Percentiles rank a stretch among this genome's conserved stretches.
phyloP scores from a whole-genome alignment of 2,888 invertebrate genomes.

The Tetramorium bicarinatum region DNA sequence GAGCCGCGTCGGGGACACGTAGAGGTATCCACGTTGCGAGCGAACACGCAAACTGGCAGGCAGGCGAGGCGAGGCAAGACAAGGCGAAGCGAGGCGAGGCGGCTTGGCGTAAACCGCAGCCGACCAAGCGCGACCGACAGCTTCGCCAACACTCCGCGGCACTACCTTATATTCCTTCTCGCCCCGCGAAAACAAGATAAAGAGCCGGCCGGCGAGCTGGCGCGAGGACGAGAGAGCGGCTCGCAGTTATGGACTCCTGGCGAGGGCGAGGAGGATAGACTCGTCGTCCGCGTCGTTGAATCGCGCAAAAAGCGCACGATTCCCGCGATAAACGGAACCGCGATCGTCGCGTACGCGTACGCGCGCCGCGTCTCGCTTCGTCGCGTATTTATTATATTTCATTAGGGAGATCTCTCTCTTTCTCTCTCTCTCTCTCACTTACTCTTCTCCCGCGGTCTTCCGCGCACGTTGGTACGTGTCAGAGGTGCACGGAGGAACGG shows the following conservation, averaged over 20 bases:
- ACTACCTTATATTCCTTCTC: constrained; percentile 78
- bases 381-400: constrained; percentile 76
- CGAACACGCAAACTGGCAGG: constrained; percentile 84
- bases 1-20: constrained; percentile 83
- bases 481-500: constrained; percentile 25
- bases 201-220: constrained; percentile 66
- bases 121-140: constrained; percentile 85
- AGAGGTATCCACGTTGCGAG: constrained; percentile 79
- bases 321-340: constrained; percentile 72
- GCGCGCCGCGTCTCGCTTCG: constrained; percentile 57
- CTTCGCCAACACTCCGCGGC: constrained; percentile 84
- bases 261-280: constrained; percentile 33
- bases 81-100: constrained; percentile 80
- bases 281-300: constrained; percentile 44
- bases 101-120: constrained; percentile 83
- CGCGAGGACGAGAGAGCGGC: constrained; percentile 22
- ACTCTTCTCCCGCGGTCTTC: constrained; percentile 39
- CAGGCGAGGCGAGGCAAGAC: constrained; percentile 78
- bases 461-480: constrained; percentile 43
- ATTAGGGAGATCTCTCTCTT: constrained; percentile 62
- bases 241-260: constrained; percentile 3
- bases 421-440: too few species aligned
- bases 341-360: constrained; percentile 28
- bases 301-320: constrained; percentile 67
- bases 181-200: constrained; percentile 76